Evolutionary conservation across 2,113 vertebrate genomes (phyloP), one percentile per base, ranked within the genome.

Genomic region (Azemiops feae): DNA sequence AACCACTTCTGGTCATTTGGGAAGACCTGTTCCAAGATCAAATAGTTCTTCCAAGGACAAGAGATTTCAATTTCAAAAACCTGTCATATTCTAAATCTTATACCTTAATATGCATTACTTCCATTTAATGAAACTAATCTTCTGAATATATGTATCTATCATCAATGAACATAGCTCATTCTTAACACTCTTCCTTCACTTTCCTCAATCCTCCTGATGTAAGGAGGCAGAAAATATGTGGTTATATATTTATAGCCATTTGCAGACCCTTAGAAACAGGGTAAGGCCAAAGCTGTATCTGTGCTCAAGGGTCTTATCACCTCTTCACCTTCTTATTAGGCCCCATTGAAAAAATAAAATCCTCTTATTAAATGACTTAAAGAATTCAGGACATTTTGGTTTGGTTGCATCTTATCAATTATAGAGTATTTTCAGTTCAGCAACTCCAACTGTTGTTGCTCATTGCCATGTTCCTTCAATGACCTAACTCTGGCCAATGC

Each of bases 391-490:
- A 87, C 30, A 23, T 45, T 55, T 93, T 94, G 90, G 90, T 60
- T 92, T 94, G 92, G 89, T 95, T 96, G 88, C 92, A 88, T 90
- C 92, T 90, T 91, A 92, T 93, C 93, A 57, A 92, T n/a, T n/a
- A 45, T 91, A 11, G 86, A 93, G 45, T 81, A 34, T 39, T 4
- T 1, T 55, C 5, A 54, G 2, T 5, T 93, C 0, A 47, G 89
- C 12, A 94, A 87, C 39, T 91, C 2, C 89, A 85, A n/a, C 10
- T 89, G 89, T 54, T 39, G 43, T 39, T n/a, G 3, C 22, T 34
- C 23, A 8, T 5, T 53, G 47, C 54, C 91, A 47, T 4, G 53
- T 92, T 39, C n/a, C 47, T 64, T 88, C 27, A 8, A 14, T 23
- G 50, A n/a, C 16, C 89, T 34, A 20, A 34, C 86, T 88, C 55